These are phyloP conservation scores for Anoura caudifer DNA, from an alignment of 2,113 vertebrate genomes.

Conservation along the genomic window DNA sequence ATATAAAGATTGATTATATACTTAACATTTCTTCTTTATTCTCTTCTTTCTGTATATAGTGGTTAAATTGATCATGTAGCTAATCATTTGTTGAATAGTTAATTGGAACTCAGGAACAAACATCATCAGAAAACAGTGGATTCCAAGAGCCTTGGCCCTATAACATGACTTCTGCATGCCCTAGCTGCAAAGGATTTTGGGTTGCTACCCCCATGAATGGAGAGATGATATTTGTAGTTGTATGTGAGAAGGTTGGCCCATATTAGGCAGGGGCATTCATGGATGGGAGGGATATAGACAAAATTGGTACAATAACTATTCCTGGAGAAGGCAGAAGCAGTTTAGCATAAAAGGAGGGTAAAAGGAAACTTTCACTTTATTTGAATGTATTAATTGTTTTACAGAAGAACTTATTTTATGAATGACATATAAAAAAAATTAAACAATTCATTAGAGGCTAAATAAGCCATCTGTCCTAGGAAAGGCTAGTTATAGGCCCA, in stretches of 20 bases:
- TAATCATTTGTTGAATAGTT: background rate
- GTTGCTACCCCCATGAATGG: background rate
- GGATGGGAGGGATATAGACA: background rate
- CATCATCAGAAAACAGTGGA: background rate
- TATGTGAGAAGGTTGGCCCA: background rate
- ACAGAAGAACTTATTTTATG: background rate
- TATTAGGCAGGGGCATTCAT: background rate
- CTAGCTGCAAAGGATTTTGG: background rate
- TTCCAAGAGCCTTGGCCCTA: background rate
- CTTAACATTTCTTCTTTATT: background rate
- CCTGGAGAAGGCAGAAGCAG: background rate
- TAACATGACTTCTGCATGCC: background rate
- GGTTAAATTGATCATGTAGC: background rate
- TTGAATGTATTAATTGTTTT: conserved; percentile 2
- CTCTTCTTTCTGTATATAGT: background rate
- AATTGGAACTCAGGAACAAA: background rate
- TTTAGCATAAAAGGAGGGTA: background rate
- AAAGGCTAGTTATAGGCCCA: background rate
- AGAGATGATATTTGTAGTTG: background rate
- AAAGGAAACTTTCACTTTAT: background rate
- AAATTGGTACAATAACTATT: background rate
- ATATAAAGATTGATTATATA: background rate
- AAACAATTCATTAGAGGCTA: conserved; percentile 9
- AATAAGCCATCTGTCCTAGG: background rate
- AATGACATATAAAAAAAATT: background rate